Conservation (phyloP, 2,888 invertebrate species). For the Eilema griseolum region DNA sequence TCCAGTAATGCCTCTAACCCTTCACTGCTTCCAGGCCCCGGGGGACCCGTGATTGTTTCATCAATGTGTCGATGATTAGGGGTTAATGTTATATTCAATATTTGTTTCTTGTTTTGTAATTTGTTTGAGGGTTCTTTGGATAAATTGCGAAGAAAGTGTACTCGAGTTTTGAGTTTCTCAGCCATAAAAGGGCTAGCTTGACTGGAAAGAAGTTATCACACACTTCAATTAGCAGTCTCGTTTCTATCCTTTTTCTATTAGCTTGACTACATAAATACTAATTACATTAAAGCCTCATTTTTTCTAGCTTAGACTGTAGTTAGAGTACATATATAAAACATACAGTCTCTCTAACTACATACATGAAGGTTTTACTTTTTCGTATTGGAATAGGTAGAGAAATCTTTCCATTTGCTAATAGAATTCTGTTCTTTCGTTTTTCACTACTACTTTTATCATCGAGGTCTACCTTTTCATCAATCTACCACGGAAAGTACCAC, state of each 20-base stretch:
- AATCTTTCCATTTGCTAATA: not conserved
- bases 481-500: not conserved
- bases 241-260: no score
- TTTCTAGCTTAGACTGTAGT: no score
- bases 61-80: constrained; percentile 79
- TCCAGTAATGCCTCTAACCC: constrained; percentile 78
- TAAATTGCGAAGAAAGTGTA: not conserved
- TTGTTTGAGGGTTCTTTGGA: constrained; percentile 41
- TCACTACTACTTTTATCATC: not conserved
- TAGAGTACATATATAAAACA: no score
- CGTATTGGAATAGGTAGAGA: not conserved
- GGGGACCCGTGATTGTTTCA: constrained; percentile 74
- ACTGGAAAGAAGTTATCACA: no score
- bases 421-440: not conserved
- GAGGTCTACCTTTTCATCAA: not conserved
- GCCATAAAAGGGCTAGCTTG: no score
- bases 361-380: no score
- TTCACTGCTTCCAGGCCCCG: constrained; percentile 57
- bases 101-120: constrained; percentile 58
- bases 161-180: not conserved
- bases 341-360: no score
- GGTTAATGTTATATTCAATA: constrained; percentile 65
- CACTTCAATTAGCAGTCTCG: no score
- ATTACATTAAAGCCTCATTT: no score
- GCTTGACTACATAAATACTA: no score